Base-by-base conservation (phyloP, 1,140 invertebrate species). In the Nephotettix cincticeps region DNA sequence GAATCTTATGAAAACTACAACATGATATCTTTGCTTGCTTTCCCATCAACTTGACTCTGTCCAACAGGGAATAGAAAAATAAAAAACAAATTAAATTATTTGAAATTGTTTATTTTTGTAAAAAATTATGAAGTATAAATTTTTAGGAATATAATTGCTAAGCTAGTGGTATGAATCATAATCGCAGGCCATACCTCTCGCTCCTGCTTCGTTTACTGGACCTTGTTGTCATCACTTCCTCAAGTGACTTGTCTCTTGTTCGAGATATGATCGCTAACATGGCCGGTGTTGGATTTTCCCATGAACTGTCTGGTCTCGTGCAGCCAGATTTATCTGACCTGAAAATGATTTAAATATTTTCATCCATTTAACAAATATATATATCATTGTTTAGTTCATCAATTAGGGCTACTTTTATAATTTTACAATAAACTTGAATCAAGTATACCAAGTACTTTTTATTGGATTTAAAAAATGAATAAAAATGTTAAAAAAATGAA, bases 181-280 rank as follows among this genome's bases (percentile, higher is more conserved):
- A 27, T 21, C 40, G 32, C 25, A 54, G 40, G 19, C 28, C 45
- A 73, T 71, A 74, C 73, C 71, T 72, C 61, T 72, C 73, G 64
- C 45, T 68, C 51, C 67, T 72, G 3, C 25, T 30, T 68, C 71
- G 61, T 56, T 61, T 75, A 11, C 28, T 32, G 9, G 65, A 25
- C 25, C 21, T 58, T 14, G 65, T 71, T 14, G 47, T 17, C 23
- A 68, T n/a, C 23, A n/a, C 14, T 27, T 71, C 73, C 23, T 69
- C 61, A 4, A 79, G 78, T n/a, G n/a, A n/a, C 71, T 74, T 78
- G 19, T 83, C 79, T 68, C 81, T 84, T 75, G 82, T 84, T 69
- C 72, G 80, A 64, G 81, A 78, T 71, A 84, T 75, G 27, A 85
- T 78, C n/a, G 80, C 75, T 9, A 85, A 72, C 84, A 86, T 86